Evolutionary conservation across 2,113 vertebrate species (phyloP).

Genomic region (Corydoras sp.): DNA sequence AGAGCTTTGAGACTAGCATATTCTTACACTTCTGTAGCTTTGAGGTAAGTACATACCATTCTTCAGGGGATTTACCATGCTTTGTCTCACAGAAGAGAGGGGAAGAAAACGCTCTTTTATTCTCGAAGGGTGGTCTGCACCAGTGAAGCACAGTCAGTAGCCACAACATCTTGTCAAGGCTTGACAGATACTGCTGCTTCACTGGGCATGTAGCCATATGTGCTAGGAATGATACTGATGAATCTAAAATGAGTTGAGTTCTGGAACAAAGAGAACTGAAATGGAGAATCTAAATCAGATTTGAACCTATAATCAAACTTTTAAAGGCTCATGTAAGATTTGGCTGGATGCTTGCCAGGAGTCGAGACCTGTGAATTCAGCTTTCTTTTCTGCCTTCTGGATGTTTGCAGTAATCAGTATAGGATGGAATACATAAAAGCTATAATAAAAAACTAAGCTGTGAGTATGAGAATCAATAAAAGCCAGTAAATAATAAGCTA

Average conservation of each 20-base stretch:
- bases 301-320: constrained; percentile 42
- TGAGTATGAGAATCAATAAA: constrained; percentile 1
- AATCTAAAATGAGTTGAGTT: constrained; percentile 35
- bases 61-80: constrained; percentile 12
- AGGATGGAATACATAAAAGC: neutral
- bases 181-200: constrained; percentile 41
- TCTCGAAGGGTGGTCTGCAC: constrained; percentile 34
- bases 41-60: neutral
- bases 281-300: constrained; percentile 35
- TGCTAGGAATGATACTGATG: constrained; percentile 28
- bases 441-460: neutral
- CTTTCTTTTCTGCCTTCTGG: constrained; percentile 11
- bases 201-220: constrained; percentile 40
- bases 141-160: constrained; percentile 28
- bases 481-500: too few relatives aligned
- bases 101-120: constrained; percentile 4
- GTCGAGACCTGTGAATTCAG: constrained; percentile 9
- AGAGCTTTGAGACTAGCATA: neutral
- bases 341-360: constrained; percentile 23
- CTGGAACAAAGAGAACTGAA: constrained; percentile 30
- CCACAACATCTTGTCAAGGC: constrained; percentile 38
- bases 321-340: constrained; percentile 31
- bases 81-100: neutral
- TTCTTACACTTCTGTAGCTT: neutral
- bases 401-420: constrained; percentile 27